Evolutionary conservation across 2,888 invertebrate species (phyloP).

Genomic region (Nomada hirtipes): DNA sequence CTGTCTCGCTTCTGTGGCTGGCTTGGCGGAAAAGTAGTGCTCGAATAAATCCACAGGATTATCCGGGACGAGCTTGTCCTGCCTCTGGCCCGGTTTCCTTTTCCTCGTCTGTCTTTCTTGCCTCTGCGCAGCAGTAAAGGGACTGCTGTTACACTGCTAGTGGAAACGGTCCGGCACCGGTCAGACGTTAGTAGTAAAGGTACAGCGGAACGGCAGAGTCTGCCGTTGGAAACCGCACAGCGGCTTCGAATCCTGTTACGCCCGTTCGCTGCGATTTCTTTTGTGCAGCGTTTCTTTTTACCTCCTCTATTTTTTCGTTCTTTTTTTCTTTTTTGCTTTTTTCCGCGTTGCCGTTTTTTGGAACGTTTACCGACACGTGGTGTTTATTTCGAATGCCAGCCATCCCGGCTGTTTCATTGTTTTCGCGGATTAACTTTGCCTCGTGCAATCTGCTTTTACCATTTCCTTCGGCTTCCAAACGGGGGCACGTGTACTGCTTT

Average conservation of each 20-base stretch:
- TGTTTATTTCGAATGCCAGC: not conserved
- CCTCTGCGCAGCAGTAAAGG: constrained; percentile 25
- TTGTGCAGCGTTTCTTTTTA: not conserved
- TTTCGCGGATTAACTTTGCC: constrained; percentile 10
- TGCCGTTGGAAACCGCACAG: constrained; percentile 13
- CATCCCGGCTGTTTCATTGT: constrained; percentile 17
- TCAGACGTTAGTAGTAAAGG: constrained; percentile 37
- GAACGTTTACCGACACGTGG: not conserved
- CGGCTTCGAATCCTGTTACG: constrained; percentile 44
- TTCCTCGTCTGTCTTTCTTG: not conserved
- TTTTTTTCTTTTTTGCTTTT: not conserved
- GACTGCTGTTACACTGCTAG: constrained; percentile 14
- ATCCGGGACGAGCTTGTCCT: constrained; percentile 57
- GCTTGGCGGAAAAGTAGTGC: constrained; percentile 67
- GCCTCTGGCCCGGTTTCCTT: constrained; percentile 29
- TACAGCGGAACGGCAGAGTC: not conserved
- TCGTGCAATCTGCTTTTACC: not conserved
- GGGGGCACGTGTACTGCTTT: not conserved
- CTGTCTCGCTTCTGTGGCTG: constrained; percentile 27
- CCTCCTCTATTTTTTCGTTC: not conserved
- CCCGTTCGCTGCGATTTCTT: constrained; percentile 7
- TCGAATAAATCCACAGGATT: constrained; percentile 70
- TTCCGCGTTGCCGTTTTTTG: not conserved
- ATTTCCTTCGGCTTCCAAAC: not conserved
- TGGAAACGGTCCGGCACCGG: constrained; percentile 27